Base-by-base conservation (phyloP, 2,797 vertebrate species). In the Falco peregrinus region DNA sequence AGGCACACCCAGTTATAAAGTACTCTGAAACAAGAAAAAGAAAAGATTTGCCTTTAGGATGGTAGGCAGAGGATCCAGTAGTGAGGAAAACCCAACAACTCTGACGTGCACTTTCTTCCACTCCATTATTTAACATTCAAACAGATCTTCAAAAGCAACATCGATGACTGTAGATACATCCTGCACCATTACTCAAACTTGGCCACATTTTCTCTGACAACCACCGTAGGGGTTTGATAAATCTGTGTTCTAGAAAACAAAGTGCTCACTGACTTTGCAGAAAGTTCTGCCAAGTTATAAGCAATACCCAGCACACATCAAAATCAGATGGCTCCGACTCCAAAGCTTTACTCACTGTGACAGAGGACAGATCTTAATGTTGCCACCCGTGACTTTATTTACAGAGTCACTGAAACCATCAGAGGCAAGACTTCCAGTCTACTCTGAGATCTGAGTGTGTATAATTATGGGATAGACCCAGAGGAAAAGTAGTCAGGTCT, bases 1-100 rank as follows among this genome's bases (percentile, higher is more conserved):
- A 93, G 82, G 82, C 54, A 93, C 73, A 57, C 79, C 6, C 73
- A 54, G 53, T 80, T 57, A 89, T 26, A 79, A 91, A 78, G 59
- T 18, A 69, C 11, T 84, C 95, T 97, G 93, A 70, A 96, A 95
- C 3, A 69, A 78, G 15, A 95, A 86, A 84, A 87, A 81, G 10
- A 81, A 47, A 87, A 68, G 3, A 91, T 92, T 68, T 83, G 15
- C 65, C 37, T 88, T 94, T 51, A 88, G 61, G 50, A 63, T 13
- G 8, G 41, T 22, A 87, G 37, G 53, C 35, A 73, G 56, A 89
- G 22, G 37, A 35, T 68, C 41, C 39, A 56, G 25, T 16, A 69
- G 43, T 11, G 89, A 80, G 50, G 33, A 74, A 93, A 93, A 80
- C 22, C 4, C 20, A 85, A 20, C 24, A 87, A 35, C 22, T 68